Evolutionary conservation across 2,113 vertebrate species (phyloP).

Genomic region (Osmerus eperlanus): DNA sequence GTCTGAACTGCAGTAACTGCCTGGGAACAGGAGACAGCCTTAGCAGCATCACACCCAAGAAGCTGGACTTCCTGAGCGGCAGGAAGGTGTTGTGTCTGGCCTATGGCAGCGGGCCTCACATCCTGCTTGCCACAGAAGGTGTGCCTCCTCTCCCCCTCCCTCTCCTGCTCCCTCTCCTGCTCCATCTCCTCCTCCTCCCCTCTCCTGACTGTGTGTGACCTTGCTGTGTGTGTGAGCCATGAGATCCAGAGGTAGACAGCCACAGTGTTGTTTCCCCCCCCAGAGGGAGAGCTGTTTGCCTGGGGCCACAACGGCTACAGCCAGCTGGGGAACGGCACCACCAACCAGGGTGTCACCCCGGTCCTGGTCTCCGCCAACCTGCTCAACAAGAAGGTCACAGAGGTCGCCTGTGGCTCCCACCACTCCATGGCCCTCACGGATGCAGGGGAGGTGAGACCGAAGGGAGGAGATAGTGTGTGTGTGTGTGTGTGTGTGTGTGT

Average conservation of each 20-base stretch:
- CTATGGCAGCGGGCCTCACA: slow-evolving; percentile 93
- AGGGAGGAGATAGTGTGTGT: slow-evolving; percentile 22
- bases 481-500: slow-evolving; percentile 34
- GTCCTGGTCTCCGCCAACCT: slow-evolving; percentile 88
- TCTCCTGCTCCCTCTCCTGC: too few relatives aligned
- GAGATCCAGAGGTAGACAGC: background rate
- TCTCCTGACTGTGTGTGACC: background rate
- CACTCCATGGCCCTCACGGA: slow-evolving; percentile 90
- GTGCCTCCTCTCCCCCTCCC: slow-evolving; percentile 25
- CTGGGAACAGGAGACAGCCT: slow-evolving; percentile 94
- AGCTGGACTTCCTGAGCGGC: slow-evolving; percentile 87
- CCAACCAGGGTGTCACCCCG: slow-evolving; percentile 87
- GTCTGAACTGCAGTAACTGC: slow-evolving; percentile 94
- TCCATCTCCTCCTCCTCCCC: too few relatives aligned
- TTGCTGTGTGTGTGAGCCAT: background rate
- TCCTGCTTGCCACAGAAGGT: slow-evolving; percentile 92
- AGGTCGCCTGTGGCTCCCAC: slow-evolving; percentile 95
- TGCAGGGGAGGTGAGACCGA: slow-evolving; percentile 84
- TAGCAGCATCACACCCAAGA: slow-evolving; percentile 90
- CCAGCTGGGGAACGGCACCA: slow-evolving; percentile 93
- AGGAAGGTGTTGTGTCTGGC: slow-evolving; percentile 91
- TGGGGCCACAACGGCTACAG: slow-evolving; percentile 98
- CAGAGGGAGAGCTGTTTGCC: slow-evolving; percentile 92
- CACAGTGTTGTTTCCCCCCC: slow-evolving; percentile 34
- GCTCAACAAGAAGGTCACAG: slow-evolving; percentile 83